A percentile compares a stretch with the other conserved stretches of the same genome.
Conservation (phyloP, 2,113 vertebrate species). For the Synodontis membranacea region DNA sequence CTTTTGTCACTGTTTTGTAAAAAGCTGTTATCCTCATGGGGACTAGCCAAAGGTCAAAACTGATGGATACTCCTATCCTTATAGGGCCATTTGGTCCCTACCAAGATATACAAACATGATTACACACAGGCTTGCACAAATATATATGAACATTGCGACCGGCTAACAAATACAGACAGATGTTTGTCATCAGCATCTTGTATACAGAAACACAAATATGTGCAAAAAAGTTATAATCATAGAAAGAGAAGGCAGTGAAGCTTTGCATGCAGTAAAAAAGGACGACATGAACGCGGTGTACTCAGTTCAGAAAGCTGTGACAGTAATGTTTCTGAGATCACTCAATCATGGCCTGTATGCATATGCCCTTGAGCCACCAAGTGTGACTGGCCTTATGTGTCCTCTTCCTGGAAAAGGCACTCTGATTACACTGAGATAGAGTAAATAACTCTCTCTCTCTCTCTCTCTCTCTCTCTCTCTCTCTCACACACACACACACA, state of each 20-base stretch:
- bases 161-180: background rate
- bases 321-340: constrained; percentile 43
- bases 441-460: constrained; percentile 48
- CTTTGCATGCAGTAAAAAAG: constrained; percentile 22
- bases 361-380: constrained; percentile 49
- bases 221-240: constrained; percentile 1
- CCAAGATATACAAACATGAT: background rate
- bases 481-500: constrained; percentile 21
- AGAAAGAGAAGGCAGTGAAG: constrained; percentile 9
- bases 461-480: constrained; percentile 13
- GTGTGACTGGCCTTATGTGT: constrained; percentile 41
- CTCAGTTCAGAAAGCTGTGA: constrained; percentile 28
- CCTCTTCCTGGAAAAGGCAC: constrained; percentile 45
- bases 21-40: background rate
- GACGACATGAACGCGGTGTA: background rate
- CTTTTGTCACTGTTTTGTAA: background rate
- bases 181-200: constrained; percentile 15
- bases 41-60: background rate
- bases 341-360: constrained; percentile 33
- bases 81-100: background rate
- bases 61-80: background rate
- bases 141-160: background rate
- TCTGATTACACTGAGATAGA: constrained; percentile 53
- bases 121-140: background rate
- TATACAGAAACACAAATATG: background rate